phyloP scores from a whole-genome alignment of 2,888 invertebrate genomes.

The Trisateles emortualis region DNA sequence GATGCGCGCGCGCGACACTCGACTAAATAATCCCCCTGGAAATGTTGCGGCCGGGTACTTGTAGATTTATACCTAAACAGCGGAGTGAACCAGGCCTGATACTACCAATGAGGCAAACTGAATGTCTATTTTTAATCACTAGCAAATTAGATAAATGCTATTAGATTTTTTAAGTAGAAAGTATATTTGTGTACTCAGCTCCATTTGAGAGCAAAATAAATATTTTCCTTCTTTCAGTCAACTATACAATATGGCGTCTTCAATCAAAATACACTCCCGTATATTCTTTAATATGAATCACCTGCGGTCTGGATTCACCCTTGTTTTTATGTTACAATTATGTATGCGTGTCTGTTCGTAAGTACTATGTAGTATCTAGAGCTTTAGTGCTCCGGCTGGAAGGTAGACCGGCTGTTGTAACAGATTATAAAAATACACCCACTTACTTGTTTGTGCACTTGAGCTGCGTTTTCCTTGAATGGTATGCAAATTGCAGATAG shows the following conservation, averaged over 20 bases:
- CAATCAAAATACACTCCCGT: not conserved
- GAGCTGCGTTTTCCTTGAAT: not conserved
- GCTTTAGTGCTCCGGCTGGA: not conserved
- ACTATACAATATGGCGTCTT: not conserved
- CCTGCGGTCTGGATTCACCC: slow-evolving; percentile 7
- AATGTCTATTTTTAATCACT: too few relatives aligned
- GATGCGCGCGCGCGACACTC: too few relatives aligned
- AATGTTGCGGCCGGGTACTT: too few relatives aligned
- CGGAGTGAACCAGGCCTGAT: too few relatives aligned
- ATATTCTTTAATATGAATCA: slow-evolving; percentile 4
- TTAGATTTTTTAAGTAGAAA: too few relatives aligned
- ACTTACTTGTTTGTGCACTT: not conserved
- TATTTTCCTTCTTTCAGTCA: too few relatives aligned
- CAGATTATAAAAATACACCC: not conserved
- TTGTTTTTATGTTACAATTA: slow-evolving; percentile 6
- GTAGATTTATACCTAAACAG: too few relatives aligned
- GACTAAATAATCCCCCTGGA: too few relatives aligned
- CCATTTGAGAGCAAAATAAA: too few relatives aligned
- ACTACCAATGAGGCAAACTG: too few relatives aligned
- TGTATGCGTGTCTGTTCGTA: not conserved
- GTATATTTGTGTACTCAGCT: too few relatives aligned
- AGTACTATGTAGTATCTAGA: not conserved
- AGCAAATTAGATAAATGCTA: too few relatives aligned
- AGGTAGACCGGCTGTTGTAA: not conserved
- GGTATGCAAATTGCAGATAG: not conserved